These are phyloP conservation scores for Gadopsis marmoratus DNA, from an alignment of 2,797 vertebrate species.

Conservation along the genomic window DNA sequence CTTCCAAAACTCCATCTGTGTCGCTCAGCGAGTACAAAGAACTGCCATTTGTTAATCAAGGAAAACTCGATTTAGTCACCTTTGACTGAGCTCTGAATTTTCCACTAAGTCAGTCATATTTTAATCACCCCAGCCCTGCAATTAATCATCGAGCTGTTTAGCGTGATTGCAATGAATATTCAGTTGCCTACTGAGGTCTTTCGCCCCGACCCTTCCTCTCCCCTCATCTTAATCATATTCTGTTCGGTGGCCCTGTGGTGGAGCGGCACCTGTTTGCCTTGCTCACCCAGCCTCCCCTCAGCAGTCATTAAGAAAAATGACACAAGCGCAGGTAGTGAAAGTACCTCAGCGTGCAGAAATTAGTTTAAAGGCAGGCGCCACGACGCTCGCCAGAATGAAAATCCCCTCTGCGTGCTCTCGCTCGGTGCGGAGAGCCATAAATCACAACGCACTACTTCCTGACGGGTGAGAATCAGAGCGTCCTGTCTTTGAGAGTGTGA, in stretches of 20 bases:
- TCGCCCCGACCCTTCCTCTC: slow-evolving; percentile 63
- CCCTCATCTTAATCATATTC: slow-evolving; percentile 73
- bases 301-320: slow-evolving; percentile 80
- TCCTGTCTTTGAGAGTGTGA: slow-evolving; percentile 56
- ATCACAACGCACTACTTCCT: slow-evolving; percentile 65
- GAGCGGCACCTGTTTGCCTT: slow-evolving; percentile 65
- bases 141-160: slow-evolving; percentile 79
- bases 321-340: slow-evolving; percentile 64
- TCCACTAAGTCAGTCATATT: slow-evolving; percentile 70
- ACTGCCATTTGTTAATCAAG: slow-evolving; percentile 59
- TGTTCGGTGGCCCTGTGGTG: slow-evolving; percentile 47
- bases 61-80: slow-evolving; percentile 56
- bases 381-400: slow-evolving; percentile 50
- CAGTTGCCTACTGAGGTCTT: slow-evolving; percentile 72
- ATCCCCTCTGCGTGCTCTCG: slow-evolving; percentile 34
- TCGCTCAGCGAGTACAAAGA: slow-evolving; percentile 24
- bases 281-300: slow-evolving; percentile 61
- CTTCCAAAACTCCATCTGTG: slow-evolving; percentile 24
- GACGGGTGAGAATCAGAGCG: slow-evolving; percentile 67
- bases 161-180: slow-evolving; percentile 82
- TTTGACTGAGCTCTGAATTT: slow-evolving; percentile 58
- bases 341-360: slow-evolving; percentile 66
- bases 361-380: slow-evolving; percentile 70
- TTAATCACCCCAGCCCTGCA: slow-evolving; percentile 69
- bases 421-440: slow-evolving; percentile 59